Base-by-base conservation (phyloP, 1,140 invertebrate species). In the Mya arenaria region DNA sequence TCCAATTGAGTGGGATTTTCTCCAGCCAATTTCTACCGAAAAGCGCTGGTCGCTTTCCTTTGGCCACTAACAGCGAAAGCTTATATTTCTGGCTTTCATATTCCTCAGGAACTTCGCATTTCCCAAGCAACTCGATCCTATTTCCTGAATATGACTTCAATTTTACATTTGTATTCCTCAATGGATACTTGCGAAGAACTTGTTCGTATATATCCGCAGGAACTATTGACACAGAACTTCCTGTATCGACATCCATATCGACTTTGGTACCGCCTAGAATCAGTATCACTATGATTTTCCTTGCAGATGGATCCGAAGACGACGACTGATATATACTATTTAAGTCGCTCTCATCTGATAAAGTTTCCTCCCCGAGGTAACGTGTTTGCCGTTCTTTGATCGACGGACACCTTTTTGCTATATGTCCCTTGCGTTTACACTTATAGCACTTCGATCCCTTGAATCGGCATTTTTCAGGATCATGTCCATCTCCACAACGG, bases 11-110 rank as follows among this genome's bases (percentile, higher is more conserved):
- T 36, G 72, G n/a, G 17, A 77, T 48, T 10, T 72, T 34, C 36
- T 41, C 55, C 37, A 82, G 32, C 74, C 83, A 78, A 48, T 82
- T 71, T 25, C 83, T 36, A 36, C 83, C 83, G 63, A 85, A 65
- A 4, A 82, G 37, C 8, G 71, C 55, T 28, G 63, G 56, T 36
- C 66, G 60, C 36, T 65, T 37, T 25, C 37, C 58, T 55, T 74
- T 58, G 37, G 58, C 69, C n/a, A 66, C 8, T 0, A 74, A n/a
- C 32, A n/a, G 52, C 41, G 17, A 23, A 30, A 0, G 10, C 28
- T 56, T 28, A 19, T 28, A n/a, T n/a, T n/a, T n/a, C n/a, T n/a
- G n/a, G n/a, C n/a, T n/a, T n/a, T n/a, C n/a, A n/a, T n/a, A n/a
- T n/a, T n/a, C n/a, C n/a, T n/a, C n/a, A 25, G 36, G 28, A 17